Evolutionary conservation across 2,888 invertebrate species (phyloP).

Genomic region (Melanostoma mellinum): DNA sequence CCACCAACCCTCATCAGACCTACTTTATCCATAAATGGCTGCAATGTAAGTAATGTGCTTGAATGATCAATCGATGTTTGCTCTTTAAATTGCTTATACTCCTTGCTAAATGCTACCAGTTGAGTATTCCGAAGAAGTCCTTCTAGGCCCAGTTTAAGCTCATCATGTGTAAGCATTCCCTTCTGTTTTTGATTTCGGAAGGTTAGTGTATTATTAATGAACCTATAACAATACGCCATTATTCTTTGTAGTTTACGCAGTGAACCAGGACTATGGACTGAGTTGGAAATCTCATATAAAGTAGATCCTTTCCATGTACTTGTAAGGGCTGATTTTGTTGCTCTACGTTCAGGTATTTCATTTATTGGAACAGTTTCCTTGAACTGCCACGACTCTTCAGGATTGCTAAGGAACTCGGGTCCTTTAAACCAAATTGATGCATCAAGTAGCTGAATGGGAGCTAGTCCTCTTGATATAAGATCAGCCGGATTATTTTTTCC

Average conservation of each 20-base stretch:
- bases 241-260: neutral
- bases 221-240: neutral
- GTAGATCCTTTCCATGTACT: neutral
- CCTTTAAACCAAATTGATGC: neutral
- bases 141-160: slow-evolving; percentile 2
- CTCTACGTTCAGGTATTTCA: neutral
- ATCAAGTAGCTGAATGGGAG: neutral
- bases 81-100: neutral
- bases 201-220: neutral
- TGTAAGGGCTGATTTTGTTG: slow-evolving; percentile 5
- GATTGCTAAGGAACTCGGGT: no score
- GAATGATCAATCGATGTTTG: neutral
- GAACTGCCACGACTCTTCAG: no score
- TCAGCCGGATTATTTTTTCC: neutral
- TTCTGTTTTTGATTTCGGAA: neutral
- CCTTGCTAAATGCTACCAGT: neutral
- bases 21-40: neutral
- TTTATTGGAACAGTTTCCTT: no score
- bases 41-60: neutral
- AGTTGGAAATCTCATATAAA: neutral
- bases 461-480: slow-evolving; percentile 1
- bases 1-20: neutral
- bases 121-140: slow-evolving; percentile 1
- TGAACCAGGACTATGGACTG: neutral
- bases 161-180: neutral